phyloP scores from a whole-genome alignment of 2,113 vertebrate genomes.

The Parus major region DNA sequence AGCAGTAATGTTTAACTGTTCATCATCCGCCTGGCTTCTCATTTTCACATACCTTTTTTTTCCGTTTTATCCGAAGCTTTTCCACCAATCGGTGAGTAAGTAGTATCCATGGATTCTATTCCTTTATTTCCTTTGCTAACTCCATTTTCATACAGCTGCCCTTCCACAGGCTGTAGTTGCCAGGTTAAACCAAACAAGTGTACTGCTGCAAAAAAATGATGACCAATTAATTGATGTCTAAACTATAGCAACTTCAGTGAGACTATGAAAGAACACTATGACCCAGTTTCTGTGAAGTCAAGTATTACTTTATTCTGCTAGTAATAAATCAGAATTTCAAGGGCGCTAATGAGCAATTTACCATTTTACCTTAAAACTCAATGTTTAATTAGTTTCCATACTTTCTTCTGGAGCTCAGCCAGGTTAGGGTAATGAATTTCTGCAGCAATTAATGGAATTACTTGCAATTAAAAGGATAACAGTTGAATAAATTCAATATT shows the following conservation, averaged over 20 bases:
- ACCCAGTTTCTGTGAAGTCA: slow-evolving; percentile 63
- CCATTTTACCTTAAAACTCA: slow-evolving; percentile 68
- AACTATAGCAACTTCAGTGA: neutral
- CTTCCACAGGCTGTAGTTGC: slow-evolving; percentile 93
- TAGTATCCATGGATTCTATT: slow-evolving; percentile 82
- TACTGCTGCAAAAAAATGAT: slow-evolving; percentile 85
- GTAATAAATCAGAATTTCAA: slow-evolving; percentile 54
- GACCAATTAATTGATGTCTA: slow-evolving; percentile 66
- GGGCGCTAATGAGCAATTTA: slow-evolving; percentile 48
- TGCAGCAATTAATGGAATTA: slow-evolving; percentile 62
- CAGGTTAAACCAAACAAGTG: slow-evolving; percentile 98
- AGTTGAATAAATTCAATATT: slow-evolving; percentile 7
- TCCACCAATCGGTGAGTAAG: slow-evolving; percentile 86
- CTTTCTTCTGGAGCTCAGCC: slow-evolving; percentile 59
- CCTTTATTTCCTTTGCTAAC: slow-evolving; percentile 88
- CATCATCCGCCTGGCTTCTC: neutral
- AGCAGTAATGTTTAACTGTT: neutral
- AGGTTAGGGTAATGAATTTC: slow-evolving; percentile 58
- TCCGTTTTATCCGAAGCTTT: slow-evolving; percentile 87
- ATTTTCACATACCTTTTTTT: slow-evolving; percentile 79
- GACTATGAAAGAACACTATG: neutral
- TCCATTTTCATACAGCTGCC: slow-evolving; percentile 95
- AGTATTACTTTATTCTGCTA: slow-evolving; percentile 40
- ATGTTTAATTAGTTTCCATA: slow-evolving; percentile 70
- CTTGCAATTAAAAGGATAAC: slow-evolving; percentile 48